Percentiles rank a stretch among this genome's conserved stretches.
Conservation (phyloP, 37 sponge, comb jelly and placozoan species). For the Halichondria panicea region DNA sequence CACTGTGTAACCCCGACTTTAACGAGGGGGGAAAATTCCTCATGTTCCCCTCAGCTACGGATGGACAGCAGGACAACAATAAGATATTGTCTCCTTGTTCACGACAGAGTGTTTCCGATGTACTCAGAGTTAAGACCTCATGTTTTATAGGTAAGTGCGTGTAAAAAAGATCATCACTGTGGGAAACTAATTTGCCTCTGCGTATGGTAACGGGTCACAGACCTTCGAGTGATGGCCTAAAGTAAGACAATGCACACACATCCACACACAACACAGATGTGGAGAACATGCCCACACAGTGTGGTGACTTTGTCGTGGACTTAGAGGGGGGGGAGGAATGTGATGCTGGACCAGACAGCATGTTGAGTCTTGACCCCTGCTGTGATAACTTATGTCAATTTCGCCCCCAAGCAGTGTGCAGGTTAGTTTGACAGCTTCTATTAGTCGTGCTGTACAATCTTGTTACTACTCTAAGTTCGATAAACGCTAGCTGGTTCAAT, state of each 20-base stretch:
- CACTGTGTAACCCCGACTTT: constrained; percentile 11
- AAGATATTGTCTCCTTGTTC: constrained; percentile 15
- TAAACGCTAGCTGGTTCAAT: too few relatives aligned
- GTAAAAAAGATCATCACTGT: too few relatives aligned
- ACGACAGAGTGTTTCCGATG: not conserved
- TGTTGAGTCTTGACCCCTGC: constrained; percentile 33
- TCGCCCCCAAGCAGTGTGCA: constrained; percentile 21
- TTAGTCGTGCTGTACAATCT: too few relatives aligned
- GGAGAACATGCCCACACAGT: constrained; percentile 5
- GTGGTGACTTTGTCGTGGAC: constrained; percentile 54
- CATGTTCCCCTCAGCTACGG: constrained; percentile 52
- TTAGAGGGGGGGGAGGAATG: constrained; percentile 47
- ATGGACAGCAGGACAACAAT: constrained; percentile 38
- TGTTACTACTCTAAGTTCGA: too few relatives aligned
- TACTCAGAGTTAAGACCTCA: constrained; percentile 2
- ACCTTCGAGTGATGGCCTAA: too few relatives aligned
- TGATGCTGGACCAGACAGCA: constrained; percentile 44
- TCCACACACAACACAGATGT: not conserved
- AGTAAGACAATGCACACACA: not conserved
- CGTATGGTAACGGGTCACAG: too few relatives aligned
- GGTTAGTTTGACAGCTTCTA: constrained; percentile 13
- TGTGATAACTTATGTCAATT: too few relatives aligned
- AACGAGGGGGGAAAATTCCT: constrained; percentile 44
- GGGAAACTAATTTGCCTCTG: too few relatives aligned
- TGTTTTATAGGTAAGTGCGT: constrained; percentile 24